phyloP scores from a whole-genome alignment of 2,113 vertebrate species.

The Pituophis catenifer region DNA sequence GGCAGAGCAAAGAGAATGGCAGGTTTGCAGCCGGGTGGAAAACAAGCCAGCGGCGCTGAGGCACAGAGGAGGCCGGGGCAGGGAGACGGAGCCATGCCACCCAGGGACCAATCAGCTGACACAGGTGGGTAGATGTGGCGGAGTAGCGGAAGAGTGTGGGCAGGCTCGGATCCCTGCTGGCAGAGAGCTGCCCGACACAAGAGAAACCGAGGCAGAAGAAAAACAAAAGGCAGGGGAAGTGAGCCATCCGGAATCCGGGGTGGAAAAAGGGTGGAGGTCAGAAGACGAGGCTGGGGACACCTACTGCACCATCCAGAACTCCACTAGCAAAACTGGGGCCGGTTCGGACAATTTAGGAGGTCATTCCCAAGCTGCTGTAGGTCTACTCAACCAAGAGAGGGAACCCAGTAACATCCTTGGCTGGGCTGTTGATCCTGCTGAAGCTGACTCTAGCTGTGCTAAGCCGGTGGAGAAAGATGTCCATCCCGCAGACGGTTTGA shows the following conservation, averaged over 20 bases:
- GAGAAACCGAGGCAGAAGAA: not conserved
- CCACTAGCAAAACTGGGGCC: not conserved
- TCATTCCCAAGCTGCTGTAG: fast-evolving
- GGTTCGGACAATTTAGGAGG: fast-evolving
- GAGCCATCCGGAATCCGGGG: not conserved
- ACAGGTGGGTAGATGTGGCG: not conserved
- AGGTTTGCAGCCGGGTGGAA: not conserved
- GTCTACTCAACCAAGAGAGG: too few relatives aligned
- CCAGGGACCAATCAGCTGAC: not conserved
- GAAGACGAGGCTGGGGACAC: not conserved
- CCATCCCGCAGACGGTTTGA: fast-evolving
- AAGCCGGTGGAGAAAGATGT: fast-evolving
- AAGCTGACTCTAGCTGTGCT: fast-evolving
- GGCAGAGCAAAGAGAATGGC: fast-evolving
- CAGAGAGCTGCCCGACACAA: fast-evolving
- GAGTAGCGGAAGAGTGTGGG: not conserved
- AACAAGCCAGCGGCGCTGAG: not conserved
- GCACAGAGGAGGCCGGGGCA: not conserved
- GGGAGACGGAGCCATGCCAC: not conserved
- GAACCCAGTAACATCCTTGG: fast-evolving
- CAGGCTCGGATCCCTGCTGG: fast-evolving
- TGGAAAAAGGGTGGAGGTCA: fast-evolving
- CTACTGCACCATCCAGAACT: not conserved
- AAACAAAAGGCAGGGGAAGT: not conserved
- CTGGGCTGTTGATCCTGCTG: not conserved